Percentiles rank a stretch among this genome's conserved stretches.
Evolutionary conservation across 1,140 invertebrate species (phyloP).

Genomic region (Ostrea edulis): DNA sequence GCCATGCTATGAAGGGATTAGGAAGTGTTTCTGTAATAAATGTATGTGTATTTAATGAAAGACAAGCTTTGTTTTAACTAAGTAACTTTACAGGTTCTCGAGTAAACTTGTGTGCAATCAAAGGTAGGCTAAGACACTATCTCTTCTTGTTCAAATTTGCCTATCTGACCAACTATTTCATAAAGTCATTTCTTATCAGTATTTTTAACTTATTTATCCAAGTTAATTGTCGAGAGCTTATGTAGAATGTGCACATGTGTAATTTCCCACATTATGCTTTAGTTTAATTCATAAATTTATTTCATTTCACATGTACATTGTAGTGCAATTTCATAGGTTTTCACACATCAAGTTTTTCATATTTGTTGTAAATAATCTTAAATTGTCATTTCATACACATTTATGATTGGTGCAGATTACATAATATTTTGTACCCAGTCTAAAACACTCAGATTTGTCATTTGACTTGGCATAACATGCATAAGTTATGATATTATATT

Average conservation of each 20-base stretch:
- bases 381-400: too few relatives aligned
- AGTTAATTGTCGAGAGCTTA: background rate
- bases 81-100: conserved; percentile 23
- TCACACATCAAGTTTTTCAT: too few relatives aligned
- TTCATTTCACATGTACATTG: too few relatives aligned
- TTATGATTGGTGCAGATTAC: too few relatives aligned
- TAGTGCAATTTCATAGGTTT: too few relatives aligned
- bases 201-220: background rate
- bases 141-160: background rate
- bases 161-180: conserved; percentile 11
- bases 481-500: too few relatives aligned
- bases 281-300: too few relatives aligned
- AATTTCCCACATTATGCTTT: background rate
- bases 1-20: background rate
- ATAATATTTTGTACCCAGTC: too few relatives aligned
- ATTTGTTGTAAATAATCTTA: too few relatives aligned
- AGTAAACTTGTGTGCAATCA: conserved; percentile 7
- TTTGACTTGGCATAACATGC: too few relatives aligned
- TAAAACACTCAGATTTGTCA: too few relatives aligned
- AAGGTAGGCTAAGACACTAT: conserved; percentile 30
- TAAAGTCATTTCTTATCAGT: background rate
- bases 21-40: background rate
- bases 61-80: background rate
- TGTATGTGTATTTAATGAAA: background rate
- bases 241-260: background rate